phyloP scores from a whole-genome alignment of 2,888 invertebrate genomes.

The Dromius quadrimaculatus region DNA sequence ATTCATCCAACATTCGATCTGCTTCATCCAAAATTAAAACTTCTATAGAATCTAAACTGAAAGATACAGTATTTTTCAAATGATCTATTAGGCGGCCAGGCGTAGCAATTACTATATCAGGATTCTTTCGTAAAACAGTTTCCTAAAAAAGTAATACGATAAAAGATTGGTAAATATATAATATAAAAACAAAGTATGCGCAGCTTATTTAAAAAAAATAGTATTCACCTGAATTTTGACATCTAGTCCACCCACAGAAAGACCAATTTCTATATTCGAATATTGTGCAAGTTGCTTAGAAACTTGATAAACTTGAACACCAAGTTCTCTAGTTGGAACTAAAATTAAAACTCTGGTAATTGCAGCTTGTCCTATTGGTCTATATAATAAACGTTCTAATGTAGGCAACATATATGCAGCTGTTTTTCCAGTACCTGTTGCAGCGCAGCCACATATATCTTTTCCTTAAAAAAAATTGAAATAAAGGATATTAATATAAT shows the following conservation, averaged over 20 bases:
- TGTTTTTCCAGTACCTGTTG: conserved; percentile 98
- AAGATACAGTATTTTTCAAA: conserved; percentile 93
- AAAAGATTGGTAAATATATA: neutral
- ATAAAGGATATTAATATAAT: neutral
- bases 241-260: conserved; percentile 91
- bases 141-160: conserved; percentile 72
- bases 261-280: conserved; percentile 82
- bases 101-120: conserved; percentile 96
- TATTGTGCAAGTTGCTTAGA: conserved; percentile 91
- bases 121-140: conserved; percentile 81
- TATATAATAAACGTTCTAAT: conserved; percentile 90
- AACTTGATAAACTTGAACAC: conserved; percentile 97
- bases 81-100: conserved; percentile 98
- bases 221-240: conserved; percentile 70
- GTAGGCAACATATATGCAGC: conserved; percentile 99
- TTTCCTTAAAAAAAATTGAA: conserved; percentile 74
- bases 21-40: conserved; percentile 85
- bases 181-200: conserved; percentile 1
- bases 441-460: conserved; percentile 98
- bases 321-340: conserved; percentile 97
- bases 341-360: conserved; percentile 90
- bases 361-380: conserved; percentile 75
- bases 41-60: conserved; percentile 90
- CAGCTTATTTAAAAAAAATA: conserved; percentile 10
- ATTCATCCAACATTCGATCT: conserved; percentile 95